Conservation (phyloP, 2,888 invertebrate species). For the Drosophila hamatofila region DNA sequence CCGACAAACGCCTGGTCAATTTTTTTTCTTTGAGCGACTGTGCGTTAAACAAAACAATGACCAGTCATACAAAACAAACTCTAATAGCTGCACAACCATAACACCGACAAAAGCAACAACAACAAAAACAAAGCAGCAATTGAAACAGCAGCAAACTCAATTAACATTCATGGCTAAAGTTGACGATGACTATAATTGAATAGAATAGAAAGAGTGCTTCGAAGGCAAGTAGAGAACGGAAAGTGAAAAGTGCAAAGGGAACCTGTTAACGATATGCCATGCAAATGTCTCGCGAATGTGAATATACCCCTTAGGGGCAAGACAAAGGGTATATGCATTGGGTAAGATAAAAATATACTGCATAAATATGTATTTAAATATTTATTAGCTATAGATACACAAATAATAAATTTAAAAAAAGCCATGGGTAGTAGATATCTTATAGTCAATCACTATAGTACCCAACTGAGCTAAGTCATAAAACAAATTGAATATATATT, state of each 20-base stretch:
- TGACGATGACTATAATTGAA: conserved; percentile 65
- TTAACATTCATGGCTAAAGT: conserved; percentile 72
- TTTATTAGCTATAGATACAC: no score
- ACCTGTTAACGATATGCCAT: conserved; percentile 47
- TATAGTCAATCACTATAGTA: not conserved
- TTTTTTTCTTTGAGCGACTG: conserved; percentile 18
- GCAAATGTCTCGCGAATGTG: conserved; percentile 45
- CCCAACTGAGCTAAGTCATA: conserved; percentile 20
- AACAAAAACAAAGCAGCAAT: conserved; percentile 22
- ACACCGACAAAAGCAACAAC: conserved; percentile 15
- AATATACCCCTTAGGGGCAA: not conserved
- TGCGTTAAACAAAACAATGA: conserved; percentile 49
- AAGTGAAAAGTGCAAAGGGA: conserved; percentile 22
- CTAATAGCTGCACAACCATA: conserved; percentile 44
- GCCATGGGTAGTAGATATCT: not conserved
- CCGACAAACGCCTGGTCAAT: conserved; percentile 20
- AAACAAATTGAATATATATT: conserved; percentile 75
- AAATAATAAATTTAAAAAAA: not conserved
- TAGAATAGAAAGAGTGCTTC: conserved; percentile 44
- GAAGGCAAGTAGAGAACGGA: conserved; percentile 22
- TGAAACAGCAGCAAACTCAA: conserved; percentile 59
- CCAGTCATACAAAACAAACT: conserved; percentile 42
- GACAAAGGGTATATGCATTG: not conserved
- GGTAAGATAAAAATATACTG: no score
- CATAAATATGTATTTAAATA: not conserved